A percentile compares a stretch with the other conserved stretches of the same genome.
These are phyloP conservation scores for Podargus strigoides DNA, from an alignment of 2,797 vertebrate species.

Conservation along the genomic window DNA sequence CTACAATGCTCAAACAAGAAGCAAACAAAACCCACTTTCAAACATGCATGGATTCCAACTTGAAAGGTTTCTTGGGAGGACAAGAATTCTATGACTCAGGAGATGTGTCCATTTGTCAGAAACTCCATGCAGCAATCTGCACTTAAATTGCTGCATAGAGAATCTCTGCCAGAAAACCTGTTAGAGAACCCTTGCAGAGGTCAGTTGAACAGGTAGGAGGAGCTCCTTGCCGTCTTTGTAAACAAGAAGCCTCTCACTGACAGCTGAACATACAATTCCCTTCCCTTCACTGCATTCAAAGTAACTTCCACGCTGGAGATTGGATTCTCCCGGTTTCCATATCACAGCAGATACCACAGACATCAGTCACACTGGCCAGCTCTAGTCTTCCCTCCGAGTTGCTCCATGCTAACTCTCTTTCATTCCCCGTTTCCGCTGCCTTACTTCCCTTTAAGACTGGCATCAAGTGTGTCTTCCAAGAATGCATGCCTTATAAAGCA, in stretches of 20 bases:
- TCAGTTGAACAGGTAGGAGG: neutral
- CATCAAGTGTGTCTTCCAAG: neutral
- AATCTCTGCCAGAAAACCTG: neutral
- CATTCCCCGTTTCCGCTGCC: neutral
- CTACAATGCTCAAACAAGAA: neutral
- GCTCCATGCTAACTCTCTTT: neutral
- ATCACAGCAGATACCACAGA: neutral
- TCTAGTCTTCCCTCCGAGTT: neutral
- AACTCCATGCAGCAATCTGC: neutral
- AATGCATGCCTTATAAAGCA: neutral
- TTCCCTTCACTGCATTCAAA: neutral
- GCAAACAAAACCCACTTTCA: neutral
- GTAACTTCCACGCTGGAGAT: neutral
- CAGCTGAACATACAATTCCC: neutral
- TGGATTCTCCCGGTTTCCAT: neutral
- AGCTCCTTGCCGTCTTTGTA: neutral
- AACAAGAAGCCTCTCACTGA: neutral
- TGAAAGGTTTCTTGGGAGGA: neutral
- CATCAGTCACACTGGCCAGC: neutral
- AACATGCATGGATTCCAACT: neutral
- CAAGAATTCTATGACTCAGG: neutral
- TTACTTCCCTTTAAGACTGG: neutral
- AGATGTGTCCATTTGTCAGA: neutral
- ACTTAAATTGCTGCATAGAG: neutral
- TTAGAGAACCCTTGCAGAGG: neutral